Conservation (phyloP, 1,140 invertebrate genomes). For the Heliconius congener region DNA sequence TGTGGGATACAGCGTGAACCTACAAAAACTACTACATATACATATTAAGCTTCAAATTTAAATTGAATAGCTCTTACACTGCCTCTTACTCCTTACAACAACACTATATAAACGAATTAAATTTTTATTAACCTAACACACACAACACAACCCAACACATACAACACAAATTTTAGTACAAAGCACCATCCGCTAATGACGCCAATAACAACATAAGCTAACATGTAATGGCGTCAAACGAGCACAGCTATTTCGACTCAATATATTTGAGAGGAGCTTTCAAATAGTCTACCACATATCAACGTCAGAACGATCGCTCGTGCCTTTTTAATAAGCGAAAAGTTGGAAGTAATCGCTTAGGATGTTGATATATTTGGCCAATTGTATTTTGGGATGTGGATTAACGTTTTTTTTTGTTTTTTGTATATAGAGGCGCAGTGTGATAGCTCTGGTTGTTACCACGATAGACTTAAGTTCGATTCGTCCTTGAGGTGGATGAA, state of each 20-base stretch:
- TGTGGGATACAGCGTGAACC: too few relatives aligned
- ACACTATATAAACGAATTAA: background rate
- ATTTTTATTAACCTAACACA: background rate
- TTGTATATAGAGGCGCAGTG: too few relatives aligned
- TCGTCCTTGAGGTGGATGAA: too few relatives aligned
- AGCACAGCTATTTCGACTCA: conserved; percentile 18
- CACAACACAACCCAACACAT: background rate
- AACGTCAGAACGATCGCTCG: conserved; percentile 20
- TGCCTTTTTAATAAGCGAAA: conserved; percentile 27
- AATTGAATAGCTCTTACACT: too few relatives aligned
- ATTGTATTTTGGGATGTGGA: background rate
- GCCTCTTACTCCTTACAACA: background rate
- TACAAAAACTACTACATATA: too few relatives aligned
- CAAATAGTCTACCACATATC: conserved; percentile 28
- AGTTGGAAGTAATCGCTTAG: conserved; percentile 9
- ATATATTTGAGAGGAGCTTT: conserved; percentile 22
- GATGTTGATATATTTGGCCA: background rate
- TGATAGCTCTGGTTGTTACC: too few relatives aligned
- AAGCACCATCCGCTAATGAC: background rate
- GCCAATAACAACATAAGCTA: conserved; percentile 1
- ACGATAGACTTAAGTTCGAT: too few relatives aligned
- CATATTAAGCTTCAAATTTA: too few relatives aligned
- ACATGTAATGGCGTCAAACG: conserved; percentile 12
- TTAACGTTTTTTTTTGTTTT: too few relatives aligned
- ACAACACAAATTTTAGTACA: background rate